Conservation (phyloP, 2,888 invertebrate genomes). For the Tiliacea aurago region DNA sequence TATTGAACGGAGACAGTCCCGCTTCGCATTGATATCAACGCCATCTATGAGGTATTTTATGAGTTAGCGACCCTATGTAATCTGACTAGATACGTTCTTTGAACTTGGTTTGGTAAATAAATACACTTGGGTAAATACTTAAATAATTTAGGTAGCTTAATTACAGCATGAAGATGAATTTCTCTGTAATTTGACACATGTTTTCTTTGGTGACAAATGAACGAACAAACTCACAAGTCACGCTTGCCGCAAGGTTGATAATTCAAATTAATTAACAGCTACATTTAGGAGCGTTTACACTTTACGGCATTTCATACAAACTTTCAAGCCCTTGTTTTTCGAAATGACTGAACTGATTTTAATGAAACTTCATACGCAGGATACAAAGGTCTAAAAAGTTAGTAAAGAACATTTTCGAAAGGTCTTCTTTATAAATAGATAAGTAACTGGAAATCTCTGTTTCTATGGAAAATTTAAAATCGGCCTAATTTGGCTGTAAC, state of each 20-base stretch:
- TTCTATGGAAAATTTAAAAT: too few species aligned
- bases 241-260: neutral
- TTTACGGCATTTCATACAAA: too few species aligned
- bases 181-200: neutral
- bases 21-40: slow-evolving; percentile 47
- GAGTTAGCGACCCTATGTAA: neutral
- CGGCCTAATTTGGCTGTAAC: too few species aligned
- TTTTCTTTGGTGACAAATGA: slow-evolving; percentile 8
- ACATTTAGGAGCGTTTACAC: too few species aligned
- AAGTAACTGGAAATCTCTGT: too few species aligned
- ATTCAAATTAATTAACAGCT: neutral
- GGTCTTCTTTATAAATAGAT: too few species aligned
- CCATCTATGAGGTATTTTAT: slow-evolving; percentile 52
- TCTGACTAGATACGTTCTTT: neutral
- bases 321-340: too few species aligned
- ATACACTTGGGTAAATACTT: neutral
- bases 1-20: slow-evolving; percentile 73
- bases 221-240: neutral
- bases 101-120: neutral
- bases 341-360: too few species aligned
- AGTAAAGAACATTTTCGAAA: too few species aligned
- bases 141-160: neutral
- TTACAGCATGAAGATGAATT: slow-evolving; percentile 4
- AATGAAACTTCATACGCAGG: too few species aligned
- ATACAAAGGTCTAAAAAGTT: too few species aligned